Evolutionary conservation across 2,113 vertebrate species (phyloP), one percentile per base, ranked within the genome.

Genomic region (Cochlearius cochlearius): DNA sequence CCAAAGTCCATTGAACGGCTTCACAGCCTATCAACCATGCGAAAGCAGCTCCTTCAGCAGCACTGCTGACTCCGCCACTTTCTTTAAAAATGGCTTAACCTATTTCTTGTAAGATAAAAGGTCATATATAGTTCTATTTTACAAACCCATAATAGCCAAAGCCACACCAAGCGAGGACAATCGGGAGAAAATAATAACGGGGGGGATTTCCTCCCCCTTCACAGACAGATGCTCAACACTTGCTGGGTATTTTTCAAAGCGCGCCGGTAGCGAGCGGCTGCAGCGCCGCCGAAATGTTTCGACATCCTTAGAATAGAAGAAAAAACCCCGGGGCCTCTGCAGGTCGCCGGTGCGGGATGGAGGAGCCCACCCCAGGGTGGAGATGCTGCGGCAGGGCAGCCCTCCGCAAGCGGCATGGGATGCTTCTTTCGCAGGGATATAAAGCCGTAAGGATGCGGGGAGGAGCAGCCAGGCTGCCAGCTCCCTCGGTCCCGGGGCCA

Each of bases 61-160:
- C 92, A 94, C 94, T 98, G 97, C 96, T 97, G 95, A 97, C 96
- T 94, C 83, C 92, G 92, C 94, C 81, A 95, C 81, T 97, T 97
- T 85, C 96, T 98, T 97, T 90, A 93, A 93, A 97, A 97, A 97
- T 94, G 95, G 78, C 92, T 97, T 93, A 96, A 92, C 88, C 96
- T 96, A 97, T 97, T 98, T 96, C 95, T 95, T 94, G 91, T 92
- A 96, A 97, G 95, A 96, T 96, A 95, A 95, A 96, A 97, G 95
- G 93, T 97, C 92, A 97, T 96, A 95, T 92, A 97, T 93, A 96
- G 95, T 91, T 96, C 97, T 94, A 97, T 97, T 97, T 96, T 87
- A 98, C 75, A 96, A 95, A 92, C 92, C 91, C 71, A 84, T 94
- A 96, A 96, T 94, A 97, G 94, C 91, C 86, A 90, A 96, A 96